Percentiles rank a stretch among this genome's conserved stretches.
These are phyloP conservation scores for Sialia sialis DNA, from an alignment of 2,113 vertebrate species.

Conservation along the genomic window DNA sequence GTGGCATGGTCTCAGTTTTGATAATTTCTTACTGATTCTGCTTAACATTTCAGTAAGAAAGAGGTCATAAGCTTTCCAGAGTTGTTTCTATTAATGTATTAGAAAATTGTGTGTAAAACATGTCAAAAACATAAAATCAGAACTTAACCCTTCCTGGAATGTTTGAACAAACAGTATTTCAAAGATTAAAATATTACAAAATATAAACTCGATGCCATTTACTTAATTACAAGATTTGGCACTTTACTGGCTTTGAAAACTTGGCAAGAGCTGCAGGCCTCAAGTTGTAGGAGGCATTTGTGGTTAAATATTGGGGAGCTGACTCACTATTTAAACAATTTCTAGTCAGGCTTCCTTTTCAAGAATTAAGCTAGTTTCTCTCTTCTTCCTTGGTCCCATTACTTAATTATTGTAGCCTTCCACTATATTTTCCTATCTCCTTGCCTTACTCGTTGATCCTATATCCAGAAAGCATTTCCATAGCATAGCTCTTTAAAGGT, in stretches of 20 bases:
- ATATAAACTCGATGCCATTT: neutral
- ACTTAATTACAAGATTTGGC: neutral
- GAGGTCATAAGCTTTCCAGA: neutral
- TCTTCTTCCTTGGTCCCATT: neutral
- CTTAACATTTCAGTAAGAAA: neutral
- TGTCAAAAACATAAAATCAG: neutral
- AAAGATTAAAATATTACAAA: neutral
- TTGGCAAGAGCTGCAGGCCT: neutral
- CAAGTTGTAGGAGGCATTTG: slow-evolving; percentile 29
- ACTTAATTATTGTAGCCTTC: neutral
- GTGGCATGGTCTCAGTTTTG: neutral
- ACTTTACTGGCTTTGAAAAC: neutral
- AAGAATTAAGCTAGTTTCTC: neutral
- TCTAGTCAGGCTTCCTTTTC: slow-evolving; percentile 13
- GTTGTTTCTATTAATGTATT: neutral
- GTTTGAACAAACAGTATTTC: neutral
- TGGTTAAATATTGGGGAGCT: slow-evolving; percentile 36
- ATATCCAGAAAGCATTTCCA: neutral
- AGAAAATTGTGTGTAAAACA: neutral
- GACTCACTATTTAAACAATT: slow-evolving; percentile 40
- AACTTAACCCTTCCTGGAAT: slow-evolving; percentile 3
- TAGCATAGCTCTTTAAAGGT: neutral
- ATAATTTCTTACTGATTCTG: neutral
- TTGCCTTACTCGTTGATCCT: neutral
- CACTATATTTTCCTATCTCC: neutral